Conservation (phyloP, 2,113 vertebrate species). For the Hemibagrus wyckioides region DNA sequence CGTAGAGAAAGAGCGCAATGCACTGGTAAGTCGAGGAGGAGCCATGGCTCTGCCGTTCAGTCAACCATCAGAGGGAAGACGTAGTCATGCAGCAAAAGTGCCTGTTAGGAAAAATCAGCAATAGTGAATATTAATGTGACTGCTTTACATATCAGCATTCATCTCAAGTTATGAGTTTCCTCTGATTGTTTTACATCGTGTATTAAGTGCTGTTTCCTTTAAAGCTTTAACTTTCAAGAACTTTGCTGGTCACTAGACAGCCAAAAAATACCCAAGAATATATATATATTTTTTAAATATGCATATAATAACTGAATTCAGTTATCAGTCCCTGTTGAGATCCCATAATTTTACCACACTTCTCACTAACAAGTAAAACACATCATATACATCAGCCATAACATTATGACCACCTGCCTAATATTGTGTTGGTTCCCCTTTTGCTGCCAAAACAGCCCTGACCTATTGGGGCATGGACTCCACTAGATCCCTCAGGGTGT, state of each 20-base stretch:
- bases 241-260: background rate
- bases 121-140: background rate
- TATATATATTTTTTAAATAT: too few species aligned
- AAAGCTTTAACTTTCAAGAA: background rate
- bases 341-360: background rate
- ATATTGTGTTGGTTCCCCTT: too few species aligned
- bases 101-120: constrained; percentile 23
- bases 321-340: too few species aligned
- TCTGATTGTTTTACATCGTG: background rate
- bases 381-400: too few species aligned
- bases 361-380: background rate
- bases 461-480: too few species aligned
- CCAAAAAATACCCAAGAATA: background rate
- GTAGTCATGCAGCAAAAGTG: background rate
- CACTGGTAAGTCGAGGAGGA: constrained; percentile 92
- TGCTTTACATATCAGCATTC: background rate
- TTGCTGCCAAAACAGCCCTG: too few species aligned
- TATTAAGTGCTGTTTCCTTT: background rate
- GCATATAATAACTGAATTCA: too few species aligned
- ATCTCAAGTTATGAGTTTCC: background rate
- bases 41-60: constrained; percentile 79
- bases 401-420: too few species aligned
- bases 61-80: constrained; percentile 66
- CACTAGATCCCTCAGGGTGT: too few species aligned
- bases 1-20: constrained; percentile 93